These are phyloP conservation scores for Rhinichthys klamathensis DNA, from an alignment of 2,113 vertebrate species.

Conservation along the genomic window DNA sequence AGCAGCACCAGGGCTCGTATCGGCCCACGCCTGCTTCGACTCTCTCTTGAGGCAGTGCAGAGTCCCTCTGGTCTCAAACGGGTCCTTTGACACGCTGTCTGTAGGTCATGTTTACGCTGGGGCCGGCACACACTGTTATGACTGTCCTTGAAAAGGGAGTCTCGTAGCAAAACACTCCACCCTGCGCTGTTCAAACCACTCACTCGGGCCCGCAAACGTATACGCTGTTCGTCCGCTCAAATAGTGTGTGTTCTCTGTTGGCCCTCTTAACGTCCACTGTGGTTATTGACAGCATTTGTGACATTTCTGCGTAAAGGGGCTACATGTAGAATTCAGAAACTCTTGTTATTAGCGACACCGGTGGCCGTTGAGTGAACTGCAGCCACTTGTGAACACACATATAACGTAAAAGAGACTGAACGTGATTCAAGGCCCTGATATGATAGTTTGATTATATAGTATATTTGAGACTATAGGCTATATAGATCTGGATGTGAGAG, in stretches of 20 bases:
- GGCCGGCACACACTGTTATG: neutral
- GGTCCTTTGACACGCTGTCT: neutral
- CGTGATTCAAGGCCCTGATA: too few relatives aligned
- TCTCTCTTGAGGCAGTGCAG: neutral
- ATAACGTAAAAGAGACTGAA: too few relatives aligned
- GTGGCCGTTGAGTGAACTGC: too few relatives aligned
- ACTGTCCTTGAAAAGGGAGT: neutral
- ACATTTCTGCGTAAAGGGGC: too few relatives aligned
- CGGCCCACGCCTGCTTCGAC: neutral
- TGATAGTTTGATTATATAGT: too few relatives aligned
- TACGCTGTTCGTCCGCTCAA: neutral
- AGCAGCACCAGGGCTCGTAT: constrained; percentile 17
- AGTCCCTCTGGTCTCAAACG: neutral
- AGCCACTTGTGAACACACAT: too few relatives aligned
- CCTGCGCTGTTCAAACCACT: neutral
- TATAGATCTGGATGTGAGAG: too few relatives aligned
- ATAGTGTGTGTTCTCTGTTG: neutral
- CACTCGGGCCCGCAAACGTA: neutral
- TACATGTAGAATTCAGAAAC: too few relatives aligned
- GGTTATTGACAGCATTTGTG: too few relatives aligned
- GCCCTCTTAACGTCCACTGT: neutral
- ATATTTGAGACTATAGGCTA: too few relatives aligned
- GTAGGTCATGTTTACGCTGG: neutral
- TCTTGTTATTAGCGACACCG: too few relatives aligned
- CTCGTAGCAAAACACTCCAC: neutral